Base-by-base conservation (phyloP, 2,797 vertebrate genomes). In the Poeciliopsis paucimaculata region DNA sequence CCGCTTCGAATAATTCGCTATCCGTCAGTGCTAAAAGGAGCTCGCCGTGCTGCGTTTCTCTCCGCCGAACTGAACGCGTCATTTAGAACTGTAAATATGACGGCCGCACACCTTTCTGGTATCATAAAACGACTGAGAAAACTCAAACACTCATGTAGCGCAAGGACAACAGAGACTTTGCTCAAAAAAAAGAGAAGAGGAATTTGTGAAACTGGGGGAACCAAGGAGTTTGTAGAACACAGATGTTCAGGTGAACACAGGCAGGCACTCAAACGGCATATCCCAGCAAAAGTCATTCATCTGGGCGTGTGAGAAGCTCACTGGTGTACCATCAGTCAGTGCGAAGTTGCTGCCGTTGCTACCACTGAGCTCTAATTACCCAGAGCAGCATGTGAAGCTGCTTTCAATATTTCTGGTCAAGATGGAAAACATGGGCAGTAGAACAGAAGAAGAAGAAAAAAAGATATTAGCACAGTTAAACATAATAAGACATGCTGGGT, bases 361-460 rank as follows among this genome's bases (percentile, higher is more conserved):
- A 76, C 90, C 84, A 86, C 91, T 84, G 85, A 77, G 89, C 89
- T 86, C 89, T 93, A 94, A 95, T 94, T 93, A 94, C 92, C 89
- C 89, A 92, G 76, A 93, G 86, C 87, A 75, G 78, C 91, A 88
- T 49, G 81, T 84, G 80, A 86, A 88, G 86, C 55, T 84, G 85
- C 84, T 87, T 90, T 87, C 90, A 89, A 94, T 89, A 92, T 91
- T 84, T 77, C 84, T 83, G 87, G 86, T 90, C 86, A 90, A 87
- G 77, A 87, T 80, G 78, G 79, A 88, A 84, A 84, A 81, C 71
- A 70, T 49, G 71, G 77, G 78, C 79, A 82, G 68, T 2, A 4
- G 18, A 77, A 20, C 2, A 11, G 75, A 62, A 77, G 68, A 53
- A 72, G 3, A 64, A 75, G 51, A 77, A 76, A 11, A 49, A 70